Percentiles rank a stretch among this genome's conserved stretches.
Conservation (phyloP, 1,140 invertebrate genomes). For the Wiebesia pumilae region DNA sequence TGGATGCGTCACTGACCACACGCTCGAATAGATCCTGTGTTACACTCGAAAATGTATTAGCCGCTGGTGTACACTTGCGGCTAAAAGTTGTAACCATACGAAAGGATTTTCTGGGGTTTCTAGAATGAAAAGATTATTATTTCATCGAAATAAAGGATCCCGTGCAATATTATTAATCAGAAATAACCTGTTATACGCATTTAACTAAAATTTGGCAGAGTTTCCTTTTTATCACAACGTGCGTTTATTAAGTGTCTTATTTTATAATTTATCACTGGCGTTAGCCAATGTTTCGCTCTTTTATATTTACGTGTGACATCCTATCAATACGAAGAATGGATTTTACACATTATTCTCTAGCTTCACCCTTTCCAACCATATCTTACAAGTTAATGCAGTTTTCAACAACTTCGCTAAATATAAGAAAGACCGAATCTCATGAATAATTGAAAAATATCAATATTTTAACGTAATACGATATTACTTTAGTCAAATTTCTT, state of each 20-base stretch:
- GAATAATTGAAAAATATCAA: too few relatives aligned
- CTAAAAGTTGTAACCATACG: neutral
- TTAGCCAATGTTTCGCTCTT: too few relatives aligned
- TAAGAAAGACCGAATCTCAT: neutral
- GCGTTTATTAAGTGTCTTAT: too few relatives aligned
- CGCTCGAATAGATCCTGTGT: neutral
- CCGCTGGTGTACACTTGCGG: neutral
- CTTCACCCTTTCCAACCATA: too few relatives aligned
- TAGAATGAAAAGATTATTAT: neutral
- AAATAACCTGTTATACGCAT: too few relatives aligned
- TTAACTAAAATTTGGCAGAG: too few relatives aligned
- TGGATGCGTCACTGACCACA: constrained; percentile 24
- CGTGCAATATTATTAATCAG: neutral
- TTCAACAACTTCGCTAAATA: neutral
- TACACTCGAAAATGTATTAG: neutral
- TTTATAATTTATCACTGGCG: too few relatives aligned
- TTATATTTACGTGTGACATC: too few relatives aligned
- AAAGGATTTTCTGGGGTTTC: neutral
- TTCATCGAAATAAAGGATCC: neutral
- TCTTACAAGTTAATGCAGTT: neutral
- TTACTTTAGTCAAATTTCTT: neutral
- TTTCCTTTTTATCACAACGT: too few relatives aligned
- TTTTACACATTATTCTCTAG: too few relatives aligned
- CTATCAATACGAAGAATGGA: too few relatives aligned
- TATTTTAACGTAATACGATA: neutral